Evolutionary conservation across 2,113 vertebrate species (phyloP).

Genomic region (Rhodinocichla rosea): DNA sequence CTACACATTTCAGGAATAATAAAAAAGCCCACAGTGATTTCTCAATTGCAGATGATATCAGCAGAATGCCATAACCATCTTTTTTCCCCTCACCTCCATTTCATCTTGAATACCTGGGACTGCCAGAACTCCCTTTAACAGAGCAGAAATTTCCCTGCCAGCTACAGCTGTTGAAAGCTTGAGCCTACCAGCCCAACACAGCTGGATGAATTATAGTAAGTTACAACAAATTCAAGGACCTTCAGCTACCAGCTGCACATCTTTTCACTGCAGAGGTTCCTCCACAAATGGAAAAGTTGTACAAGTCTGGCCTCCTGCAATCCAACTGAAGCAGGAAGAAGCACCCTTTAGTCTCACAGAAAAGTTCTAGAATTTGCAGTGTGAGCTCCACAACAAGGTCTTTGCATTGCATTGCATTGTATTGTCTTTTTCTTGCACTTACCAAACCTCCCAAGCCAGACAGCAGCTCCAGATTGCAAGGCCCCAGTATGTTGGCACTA

Average conservation of each 20-base stretch:
- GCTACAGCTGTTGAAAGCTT: conserved; percentile 20
- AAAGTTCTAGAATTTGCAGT: not conserved
- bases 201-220: not conserved
- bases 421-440: not conserved
- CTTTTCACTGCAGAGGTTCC: conserved; percentile 12
- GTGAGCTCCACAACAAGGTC: not conserved
- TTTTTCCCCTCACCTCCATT: not conserved
- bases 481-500: not conserved
- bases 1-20: not conserved
- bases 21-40: not conserved
- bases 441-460: not conserved
- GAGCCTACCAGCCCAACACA: not conserved
- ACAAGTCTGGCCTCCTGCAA: not conserved
- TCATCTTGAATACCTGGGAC: not conserved
- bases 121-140: not conserved
- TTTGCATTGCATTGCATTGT: not conserved
- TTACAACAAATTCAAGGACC: not conserved
- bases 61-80: not conserved
- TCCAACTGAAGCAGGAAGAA: not conserved
- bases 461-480: not conserved
- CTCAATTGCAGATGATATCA: not conserved
- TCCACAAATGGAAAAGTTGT: not conserved
- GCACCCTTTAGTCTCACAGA: not conserved
- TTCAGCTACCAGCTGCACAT: not conserved
- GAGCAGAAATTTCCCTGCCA: not conserved